Evolutionary conservation across 1,140 invertebrate species (phyloP), one percentile per base, ranked within the genome.

Genomic region (Tetragnatha versicolor): DNA sequence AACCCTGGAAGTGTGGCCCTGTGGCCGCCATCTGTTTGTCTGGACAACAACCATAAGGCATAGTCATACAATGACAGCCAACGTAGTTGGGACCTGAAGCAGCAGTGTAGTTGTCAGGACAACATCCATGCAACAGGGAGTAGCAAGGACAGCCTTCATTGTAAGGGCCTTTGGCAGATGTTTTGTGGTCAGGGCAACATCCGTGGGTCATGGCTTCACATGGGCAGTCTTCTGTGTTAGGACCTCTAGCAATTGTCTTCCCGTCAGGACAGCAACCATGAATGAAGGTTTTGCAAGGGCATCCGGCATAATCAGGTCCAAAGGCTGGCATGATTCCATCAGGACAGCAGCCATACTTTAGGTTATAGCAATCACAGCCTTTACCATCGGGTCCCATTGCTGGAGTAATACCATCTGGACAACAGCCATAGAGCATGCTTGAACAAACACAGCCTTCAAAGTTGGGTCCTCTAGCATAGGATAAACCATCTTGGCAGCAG

Each of bases 181-280:
- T 88, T 81, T 93, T 91, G 82, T 96, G 94, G 84, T 98, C 95
- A 0, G 93, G 93, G 83, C 96, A 98, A 85, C 96, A 98, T 10
- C 86, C 86, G 47, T 81, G 66, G 12, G 63, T 49, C 25, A 51
- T 65, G 12, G 51, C 55, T n/a, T 66, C 39, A 53, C 80, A 82
- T 22, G 75, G 75, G 37, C 80, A 81, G 33, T 58, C 77, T 42
- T 72, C 68, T 7, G 10, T 9, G 37, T 72, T 58, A 0, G 77
- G 68, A 10, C 58, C 63, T 47, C 37, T 65, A 45, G 87, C 86
- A 70, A 84, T 33, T n/a, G 92, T 92, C 35, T 86, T 86, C 29
- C 89, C 89, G 86, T 95, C 93, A 17, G 89, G 89, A 84, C 93
- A 95, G 82, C 94, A 96, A 27, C 93, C 92, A 80, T 90, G 91